Evolutionary conservation across 1,140 invertebrate genomes (phyloP).

Genomic region (Hyles euphorbiae): DNA sequence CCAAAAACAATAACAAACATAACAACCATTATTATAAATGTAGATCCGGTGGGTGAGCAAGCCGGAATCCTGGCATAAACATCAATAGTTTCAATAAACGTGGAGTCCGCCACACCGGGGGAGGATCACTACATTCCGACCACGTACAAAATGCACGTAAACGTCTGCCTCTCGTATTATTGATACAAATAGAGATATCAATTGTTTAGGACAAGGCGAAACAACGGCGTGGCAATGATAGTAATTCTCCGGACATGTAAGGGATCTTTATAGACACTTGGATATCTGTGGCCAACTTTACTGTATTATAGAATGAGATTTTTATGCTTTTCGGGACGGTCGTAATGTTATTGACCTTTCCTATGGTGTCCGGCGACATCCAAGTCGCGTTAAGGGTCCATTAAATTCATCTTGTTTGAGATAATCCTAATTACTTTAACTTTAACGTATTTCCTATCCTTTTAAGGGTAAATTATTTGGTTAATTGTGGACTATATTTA

Average conservation of each 20-base stretch:
- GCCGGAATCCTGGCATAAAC: conserved; percentile 11
- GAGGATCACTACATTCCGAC: conserved; percentile 45
- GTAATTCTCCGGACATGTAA: conserved; percentile 41
- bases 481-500: no score
- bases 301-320: conserved; percentile 31
- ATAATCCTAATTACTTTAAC: conserved; percentile 10
- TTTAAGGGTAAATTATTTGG: no score
- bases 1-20: no score
- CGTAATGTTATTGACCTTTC: conserved; percentile 32
- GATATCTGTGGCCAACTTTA: conserved; percentile 33
- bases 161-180: conserved; percentile 64
- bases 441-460: conserved; percentile 3
- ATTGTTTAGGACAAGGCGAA: conserved; percentile 68
- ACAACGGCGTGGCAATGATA: conserved; percentile 52
- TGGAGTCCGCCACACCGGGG: conserved; percentile 22
- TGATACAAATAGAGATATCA: conserved; percentile 75
- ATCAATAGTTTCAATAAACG: conserved; percentile 52
- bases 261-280: conserved; percentile 36
- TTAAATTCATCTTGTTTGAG: conserved; percentile 9
- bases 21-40: background rate
- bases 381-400: conserved; percentile 13
- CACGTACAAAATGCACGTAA: conserved; percentile 68
- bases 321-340: conserved; percentile 28
- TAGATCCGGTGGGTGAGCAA: background rate
- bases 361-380: conserved; percentile 12